Evolutionary conservation across 2,797 vertebrate species (phyloP), one percentile per base, ranked within the genome.

Genomic region (Uromys caudimaculatus): DNA sequence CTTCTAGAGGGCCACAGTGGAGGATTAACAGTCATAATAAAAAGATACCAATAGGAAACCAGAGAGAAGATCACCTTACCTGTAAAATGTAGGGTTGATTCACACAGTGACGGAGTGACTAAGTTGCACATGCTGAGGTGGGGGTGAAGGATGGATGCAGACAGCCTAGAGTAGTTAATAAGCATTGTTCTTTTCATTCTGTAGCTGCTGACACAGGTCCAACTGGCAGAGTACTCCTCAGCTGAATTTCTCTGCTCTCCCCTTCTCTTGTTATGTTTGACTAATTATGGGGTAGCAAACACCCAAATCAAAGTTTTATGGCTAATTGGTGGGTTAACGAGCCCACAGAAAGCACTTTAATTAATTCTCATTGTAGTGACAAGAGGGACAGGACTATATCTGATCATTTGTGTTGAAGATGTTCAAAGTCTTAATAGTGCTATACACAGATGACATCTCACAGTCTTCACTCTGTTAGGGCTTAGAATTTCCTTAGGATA

Each of bases 271-370:
- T 47, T 91, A 91, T 77, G 41, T 96, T 97, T 96, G 78, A 95
- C 38, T 95, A 96, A 95, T 95, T 95, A 84, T 90, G 76, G 56
- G 78, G 64, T 89, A 94, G 38, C 24, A 96, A 96, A 96, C 95
- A 90, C 56, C 47, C 56, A 95, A 95, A 95, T 92, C 32, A 27
- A 69, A 76, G 35, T 88, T 93, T 92, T 71, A 85, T 96, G 69
- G 41, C 69, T 98, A 98, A 98, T 97, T 98, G 88, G 87, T 97
- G 88, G 76, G 73, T 89, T 98, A 96, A 97, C 6, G 52, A 95
- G 23, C 69, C 91, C 50, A 62, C 27, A 84, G 93, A 62, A 96
- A 95, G 27, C 44, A 76, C 62, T 95, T 95, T 87, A 95, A 97
- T 94, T 96, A 97, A 96, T 94, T 95, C 69, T 95, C 77, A 41